Conservation (phyloP, 2,113 vertebrate species). For the Periophthalmus modestus region DNA sequence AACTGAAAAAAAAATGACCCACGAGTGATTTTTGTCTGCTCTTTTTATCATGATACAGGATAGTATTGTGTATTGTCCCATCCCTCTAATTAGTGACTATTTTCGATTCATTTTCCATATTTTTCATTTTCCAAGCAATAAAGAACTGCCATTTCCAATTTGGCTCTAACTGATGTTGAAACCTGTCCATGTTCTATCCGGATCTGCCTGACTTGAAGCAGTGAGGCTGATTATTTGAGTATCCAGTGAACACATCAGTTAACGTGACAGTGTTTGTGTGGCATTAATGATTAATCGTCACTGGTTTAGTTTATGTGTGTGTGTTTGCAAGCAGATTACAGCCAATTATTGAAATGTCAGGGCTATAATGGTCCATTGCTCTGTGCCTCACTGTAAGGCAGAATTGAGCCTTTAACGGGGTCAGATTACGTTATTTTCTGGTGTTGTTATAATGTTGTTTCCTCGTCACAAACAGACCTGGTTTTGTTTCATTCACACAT, state of each 20-base stretch:
- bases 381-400: constrained; percentile 32
- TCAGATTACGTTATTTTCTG: too few relatives aligned
- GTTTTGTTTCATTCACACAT: too few relatives aligned
- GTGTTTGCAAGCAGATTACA: constrained; percentile 54
- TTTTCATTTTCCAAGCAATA: too few relatives aligned
- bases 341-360: constrained; percentile 71
- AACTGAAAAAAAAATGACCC: too few relatives aligned
- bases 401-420: constrained; percentile 36
- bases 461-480: too few relatives aligned
- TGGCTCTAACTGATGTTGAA: neutral
- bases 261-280: neutral
- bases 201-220: neutral
- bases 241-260: constrained; percentile 11
- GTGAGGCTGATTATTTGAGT: neutral
- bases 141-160: too few relatives aligned
- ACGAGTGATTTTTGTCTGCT: too few relatives aligned
- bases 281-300: constrained; percentile 46
- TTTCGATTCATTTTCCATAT: neutral
- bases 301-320: constrained; percentile 13
- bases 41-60: too few relatives aligned
- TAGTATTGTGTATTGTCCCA: too few relatives aligned
- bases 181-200: neutral
- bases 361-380: constrained; percentile 55
- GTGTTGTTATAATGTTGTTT: too few relatives aligned
- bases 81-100: neutral